These are phyloP conservation scores for Heliconius congener DNA, from an alignment of 1,140 invertebrate species.

Conservation along the genomic window DNA sequence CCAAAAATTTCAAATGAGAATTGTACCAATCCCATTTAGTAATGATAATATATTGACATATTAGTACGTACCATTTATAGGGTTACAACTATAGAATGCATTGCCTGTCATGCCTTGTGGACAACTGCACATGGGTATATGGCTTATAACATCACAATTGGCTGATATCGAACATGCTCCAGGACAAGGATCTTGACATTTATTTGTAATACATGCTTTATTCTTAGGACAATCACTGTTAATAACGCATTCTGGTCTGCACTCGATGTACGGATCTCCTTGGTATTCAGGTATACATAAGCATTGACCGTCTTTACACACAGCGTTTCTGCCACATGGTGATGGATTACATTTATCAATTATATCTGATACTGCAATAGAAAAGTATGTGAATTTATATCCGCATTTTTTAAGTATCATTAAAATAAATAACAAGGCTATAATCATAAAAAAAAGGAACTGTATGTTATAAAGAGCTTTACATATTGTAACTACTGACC, in stretches of 20 bases:
- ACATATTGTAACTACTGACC: neutral
- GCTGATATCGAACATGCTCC: slow-evolving; percentile 86
- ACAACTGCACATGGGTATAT: slow-evolving; percentile 87
- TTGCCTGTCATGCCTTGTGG: slow-evolving; percentile 84
- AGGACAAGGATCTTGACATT: slow-evolving; percentile 87
- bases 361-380: slow-evolving; percentile 45
- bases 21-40: no score
- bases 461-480: neutral
- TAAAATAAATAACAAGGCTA: neutral
- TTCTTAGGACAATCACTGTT: slow-evolving; percentile 86
- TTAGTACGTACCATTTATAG: slow-evolving; percentile 55
- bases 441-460: neutral
- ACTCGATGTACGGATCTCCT: slow-evolving; percentile 86
- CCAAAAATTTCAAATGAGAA: no score
- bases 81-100: slow-evolving; percentile 82
- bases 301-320: slow-evolving; percentile 84
- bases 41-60: neutral
- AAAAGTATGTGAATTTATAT: neutral
- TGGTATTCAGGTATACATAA: slow-evolving; percentile 85
- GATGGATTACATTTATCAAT: slow-evolving; percentile 81
- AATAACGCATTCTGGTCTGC: slow-evolving; percentile 86
- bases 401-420: neutral
- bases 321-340: slow-evolving; percentile 85
- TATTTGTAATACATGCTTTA: slow-evolving; percentile 86
- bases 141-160: slow-evolving; percentile 86